Percentiles rank a stretch among this genome's conserved stretches.
phyloP scores from a whole-genome alignment of 2,888 invertebrate species.

The Papilio protenor region DNA sequence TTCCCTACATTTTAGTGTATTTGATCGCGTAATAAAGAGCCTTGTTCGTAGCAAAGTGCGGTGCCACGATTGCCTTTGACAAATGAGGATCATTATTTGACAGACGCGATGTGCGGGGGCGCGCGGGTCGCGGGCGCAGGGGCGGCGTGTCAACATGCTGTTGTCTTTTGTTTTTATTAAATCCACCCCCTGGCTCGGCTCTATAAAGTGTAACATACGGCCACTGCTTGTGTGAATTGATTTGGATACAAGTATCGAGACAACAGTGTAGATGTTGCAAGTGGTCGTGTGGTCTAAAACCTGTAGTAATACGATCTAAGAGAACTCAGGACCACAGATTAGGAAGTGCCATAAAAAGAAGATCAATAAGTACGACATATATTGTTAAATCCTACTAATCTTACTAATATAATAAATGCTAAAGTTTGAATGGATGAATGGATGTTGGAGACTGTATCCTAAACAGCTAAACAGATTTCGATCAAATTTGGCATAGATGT shows the following conservation, averaged over 20 bases:
- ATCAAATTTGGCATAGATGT: too few relatives aligned
- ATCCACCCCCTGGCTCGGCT: conserved; percentile 62
- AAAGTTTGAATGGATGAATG: too few relatives aligned
- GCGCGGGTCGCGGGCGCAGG: conserved; percentile 46
- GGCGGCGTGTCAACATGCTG: conserved; percentile 74
- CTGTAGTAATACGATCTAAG: background rate
- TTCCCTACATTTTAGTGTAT: conserved; percentile 47
- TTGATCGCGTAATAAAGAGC: conserved; percentile 53
- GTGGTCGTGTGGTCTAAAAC: background rate
- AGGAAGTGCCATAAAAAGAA: background rate
- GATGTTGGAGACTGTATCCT: too few relatives aligned
- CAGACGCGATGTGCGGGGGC: conserved; percentile 71
- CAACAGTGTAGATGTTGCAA: background rate
- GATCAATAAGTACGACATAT: background rate
- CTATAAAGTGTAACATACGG: conserved; percentile 62
- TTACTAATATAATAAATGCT: too few relatives aligned
- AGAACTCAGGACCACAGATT: too few relatives aligned
- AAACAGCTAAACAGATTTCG: too few relatives aligned
- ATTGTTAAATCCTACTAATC: too few relatives aligned
- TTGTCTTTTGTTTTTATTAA: conserved; percentile 84
- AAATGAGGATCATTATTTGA: conserved; percentile 83
- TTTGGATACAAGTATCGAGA: conserved; percentile 4
- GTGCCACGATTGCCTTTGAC: conserved; percentile 75
- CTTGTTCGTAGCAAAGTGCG: conserved; percentile 46
- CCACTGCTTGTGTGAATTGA: conserved; percentile 10